Conservation (phyloP, 2,113 vertebrate species). For the Indri indri region DNA sequence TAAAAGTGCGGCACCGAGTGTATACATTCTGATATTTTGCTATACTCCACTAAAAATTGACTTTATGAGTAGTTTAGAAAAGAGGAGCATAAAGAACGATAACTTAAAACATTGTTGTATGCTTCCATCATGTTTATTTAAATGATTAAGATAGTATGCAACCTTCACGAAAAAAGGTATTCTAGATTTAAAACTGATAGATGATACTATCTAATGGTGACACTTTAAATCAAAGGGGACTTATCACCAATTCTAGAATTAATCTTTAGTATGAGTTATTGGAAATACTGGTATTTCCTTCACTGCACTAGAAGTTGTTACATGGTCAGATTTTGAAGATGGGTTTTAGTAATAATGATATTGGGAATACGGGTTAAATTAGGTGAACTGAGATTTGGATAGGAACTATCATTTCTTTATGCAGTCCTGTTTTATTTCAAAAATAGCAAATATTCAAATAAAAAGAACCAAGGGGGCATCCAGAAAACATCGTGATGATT, state of each 20-base stretch:
- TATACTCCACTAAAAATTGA: neutral
- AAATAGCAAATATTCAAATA: neutral
- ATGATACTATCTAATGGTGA: neutral
- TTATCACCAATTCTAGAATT: slow-evolving; percentile 9
- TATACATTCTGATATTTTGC: neutral
- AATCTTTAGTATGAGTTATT: neutral
- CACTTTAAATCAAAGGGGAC: neutral
- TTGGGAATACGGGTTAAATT: neutral
- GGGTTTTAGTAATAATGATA: neutral
- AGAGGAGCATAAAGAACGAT: neutral
- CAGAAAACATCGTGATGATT: neutral
- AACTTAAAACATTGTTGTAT: neutral
- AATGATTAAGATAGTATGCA: neutral
- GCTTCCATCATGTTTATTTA: neutral
- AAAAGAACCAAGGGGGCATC: neutral
- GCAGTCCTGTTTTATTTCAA: neutral
- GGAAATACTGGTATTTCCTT: neutral
- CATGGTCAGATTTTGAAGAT: neutral
- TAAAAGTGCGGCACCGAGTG: neutral
- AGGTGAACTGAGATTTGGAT: neutral
- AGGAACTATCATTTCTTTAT: neutral
- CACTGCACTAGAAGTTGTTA: neutral
- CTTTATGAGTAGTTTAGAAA: neutral
- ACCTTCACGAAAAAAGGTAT: neutral
- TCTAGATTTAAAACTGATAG: neutral